Percentiles rank a stretch among this genome's conserved stretches.
These are phyloP conservation scores for Tanypteryx hageni DNA, from an alignment of 2,888 invertebrate genomes.

Conservation along the genomic window DNA sequence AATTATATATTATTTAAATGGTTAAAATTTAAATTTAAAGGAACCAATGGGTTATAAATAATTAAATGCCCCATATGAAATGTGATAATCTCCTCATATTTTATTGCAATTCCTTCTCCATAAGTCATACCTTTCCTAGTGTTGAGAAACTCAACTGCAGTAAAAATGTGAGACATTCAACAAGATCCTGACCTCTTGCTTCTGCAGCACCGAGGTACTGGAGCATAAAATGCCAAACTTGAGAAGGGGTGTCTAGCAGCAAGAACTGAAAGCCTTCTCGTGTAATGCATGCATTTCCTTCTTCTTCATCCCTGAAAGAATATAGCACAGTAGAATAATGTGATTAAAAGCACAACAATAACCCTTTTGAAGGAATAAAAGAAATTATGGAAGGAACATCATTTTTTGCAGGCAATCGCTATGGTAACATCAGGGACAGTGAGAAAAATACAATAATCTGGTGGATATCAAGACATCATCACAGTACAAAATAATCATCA, in stretches of 20 bases:
- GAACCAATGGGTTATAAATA: background rate
- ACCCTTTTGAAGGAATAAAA: too few relatives aligned
- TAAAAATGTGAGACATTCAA: conserved; percentile 95
- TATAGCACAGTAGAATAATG: too few relatives aligned
- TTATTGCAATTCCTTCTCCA: background rate
- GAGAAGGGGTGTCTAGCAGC: conserved; percentile 93
- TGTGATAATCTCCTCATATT: conserved; percentile 34
- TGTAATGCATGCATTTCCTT: conserved; percentile 92
- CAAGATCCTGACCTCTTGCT: conserved; percentile 89
- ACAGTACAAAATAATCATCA: too few relatives aligned
- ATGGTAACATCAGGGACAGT: too few relatives aligned
- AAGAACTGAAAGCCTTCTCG: conserved; percentile 98
- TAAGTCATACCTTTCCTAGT: conserved; percentile 85
- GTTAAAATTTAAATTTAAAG: too few relatives aligned
- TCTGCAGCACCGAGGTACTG: conserved; percentile 96
- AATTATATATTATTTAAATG: too few relatives aligned
- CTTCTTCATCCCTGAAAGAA: conserved; percentile 80
- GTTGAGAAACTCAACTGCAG: conserved; percentile 97
- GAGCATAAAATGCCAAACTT: conserved; percentile 98
- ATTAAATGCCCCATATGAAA: conserved; percentile 7
- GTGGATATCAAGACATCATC: too few relatives aligned
- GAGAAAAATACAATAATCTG: too few relatives aligned
- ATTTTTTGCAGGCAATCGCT: too few relatives aligned
- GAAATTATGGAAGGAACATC: too few relatives aligned
- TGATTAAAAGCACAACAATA: too few relatives aligned